A percentile compares a stretch with the other conserved stretches of the same genome.
phyloP scores from a whole-genome alignment of 2,113 vertebrate species.

The Eptatretus burgeri region DNA sequence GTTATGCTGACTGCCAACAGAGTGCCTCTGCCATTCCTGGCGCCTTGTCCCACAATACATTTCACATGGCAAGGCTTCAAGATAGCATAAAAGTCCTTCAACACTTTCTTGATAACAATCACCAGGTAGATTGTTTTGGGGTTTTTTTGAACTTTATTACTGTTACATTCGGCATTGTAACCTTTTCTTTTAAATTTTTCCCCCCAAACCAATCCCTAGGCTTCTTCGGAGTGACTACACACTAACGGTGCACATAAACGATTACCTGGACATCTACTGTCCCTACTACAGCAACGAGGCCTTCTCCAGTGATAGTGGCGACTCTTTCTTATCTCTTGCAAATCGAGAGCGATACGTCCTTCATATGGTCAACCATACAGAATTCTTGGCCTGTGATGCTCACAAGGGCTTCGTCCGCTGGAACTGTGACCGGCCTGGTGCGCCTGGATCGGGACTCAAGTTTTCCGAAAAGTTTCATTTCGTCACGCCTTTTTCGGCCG shows the following conservation, averaged over 20 bases:
- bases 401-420: conserved; percentile 73
- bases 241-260: conserved; percentile 75
- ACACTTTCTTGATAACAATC: too few species aligned
- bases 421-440: conserved; percentile 63
- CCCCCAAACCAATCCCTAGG: conserved; percentile 16
- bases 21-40: too few species aligned
- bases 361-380: conserved; percentile 77
- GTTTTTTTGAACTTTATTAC: too few species aligned
- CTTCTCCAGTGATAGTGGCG: not conserved
- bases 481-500: conserved; percentile 80
- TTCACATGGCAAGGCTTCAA: too few species aligned
- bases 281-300: conserved; percentile 33
- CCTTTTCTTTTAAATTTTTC: too few species aligned
- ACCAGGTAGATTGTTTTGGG: too few species aligned
- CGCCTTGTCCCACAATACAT: too few species aligned
- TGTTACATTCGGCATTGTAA: too few species aligned
- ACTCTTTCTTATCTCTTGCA: not conserved
- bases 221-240: conserved; percentile 54
- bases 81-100: too few species aligned
- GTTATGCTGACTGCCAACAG: too few species aligned
- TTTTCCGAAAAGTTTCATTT: conserved; percentile 95
- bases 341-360: conserved; percentile 49
- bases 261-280: conserved; percentile 92
- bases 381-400: conserved; percentile 51
- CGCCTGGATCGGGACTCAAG: conserved; percentile 48